Percentiles rank a stretch among this genome's conserved stretches.
Evolutionary conservation across 2,888 invertebrate species (phyloP).

Genomic region (Resseliella maxima): DNA sequence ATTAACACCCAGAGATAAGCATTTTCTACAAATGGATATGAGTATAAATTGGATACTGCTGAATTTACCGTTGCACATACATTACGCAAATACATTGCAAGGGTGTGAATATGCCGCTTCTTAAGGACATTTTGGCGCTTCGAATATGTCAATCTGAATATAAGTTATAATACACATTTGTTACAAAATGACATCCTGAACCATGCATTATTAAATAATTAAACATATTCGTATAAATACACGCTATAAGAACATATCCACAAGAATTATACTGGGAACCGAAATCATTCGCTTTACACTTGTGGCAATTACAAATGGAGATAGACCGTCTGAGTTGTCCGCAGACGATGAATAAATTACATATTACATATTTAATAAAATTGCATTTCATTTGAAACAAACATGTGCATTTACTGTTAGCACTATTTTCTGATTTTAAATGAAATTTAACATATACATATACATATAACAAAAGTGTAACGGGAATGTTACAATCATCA

Average conservation of each 20-base stretch:
- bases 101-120: neutral
- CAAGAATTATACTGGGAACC: neutral
- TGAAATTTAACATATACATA: neutral
- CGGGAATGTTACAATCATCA: neutral
- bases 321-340: neutral
- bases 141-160: neutral
- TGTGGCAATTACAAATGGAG: neutral
- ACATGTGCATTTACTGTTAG: neutral
- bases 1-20: conserved; percentile 4
- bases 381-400: neutral
- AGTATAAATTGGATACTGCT: neutral
- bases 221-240: neutral
- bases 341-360: conserved; percentile 16
- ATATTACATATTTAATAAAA: conserved; percentile 34
- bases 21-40: neutral
- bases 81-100: neutral
- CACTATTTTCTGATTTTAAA: neutral
- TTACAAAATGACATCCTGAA: conserved; percentile 22
- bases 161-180: neutral
- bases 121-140: neutral
- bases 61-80: neutral
- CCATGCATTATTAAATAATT: conserved; percentile 23
- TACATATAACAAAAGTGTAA: neutral
- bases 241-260: neutral
- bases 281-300: neutral